Conservation (phyloP, 2,797 vertebrate genomes). For the Pempheris klunzingeri region DNA sequence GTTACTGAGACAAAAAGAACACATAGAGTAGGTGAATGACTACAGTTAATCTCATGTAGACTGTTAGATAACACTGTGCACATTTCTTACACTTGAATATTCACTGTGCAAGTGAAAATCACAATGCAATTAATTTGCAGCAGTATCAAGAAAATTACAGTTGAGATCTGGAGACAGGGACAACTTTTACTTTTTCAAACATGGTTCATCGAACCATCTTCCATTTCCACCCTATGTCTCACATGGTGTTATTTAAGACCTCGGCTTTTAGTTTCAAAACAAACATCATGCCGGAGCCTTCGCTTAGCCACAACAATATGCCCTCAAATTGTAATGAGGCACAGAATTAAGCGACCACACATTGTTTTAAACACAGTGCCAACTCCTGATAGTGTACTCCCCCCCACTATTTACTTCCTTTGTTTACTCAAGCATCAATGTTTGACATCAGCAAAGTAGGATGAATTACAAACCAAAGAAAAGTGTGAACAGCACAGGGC, state of each 20-base stretch:
- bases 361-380: constrained; percentile 65
- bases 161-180: constrained; percentile 33
- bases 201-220: constrained; percentile 58
- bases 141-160: constrained; percentile 5
- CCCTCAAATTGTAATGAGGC: constrained; percentile 65
- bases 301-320: constrained; percentile 62
- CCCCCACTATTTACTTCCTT: constrained; percentile 67
- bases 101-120: background rate
- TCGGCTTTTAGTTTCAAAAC: constrained; percentile 71
- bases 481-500: constrained; percentile 75
- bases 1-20: constrained; percentile 85
- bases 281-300: constrained; percentile 66
- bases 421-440: constrained; percentile 69
- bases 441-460: constrained; percentile 75
- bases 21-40: constrained; percentile 4
- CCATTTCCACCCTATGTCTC: constrained; percentile 45
- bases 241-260: constrained; percentile 66
- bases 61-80: background rate
- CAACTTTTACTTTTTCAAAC: constrained; percentile 28
- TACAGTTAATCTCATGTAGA: background rate
- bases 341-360: constrained; percentile 65
- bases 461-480: constrained; percentile 75
- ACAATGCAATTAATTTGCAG: background rate
- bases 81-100: background rate
- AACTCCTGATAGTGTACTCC: constrained; percentile 61